Conservation (phyloP, 2,888 invertebrate genomes). For the Callinectes sapidus region DNA sequence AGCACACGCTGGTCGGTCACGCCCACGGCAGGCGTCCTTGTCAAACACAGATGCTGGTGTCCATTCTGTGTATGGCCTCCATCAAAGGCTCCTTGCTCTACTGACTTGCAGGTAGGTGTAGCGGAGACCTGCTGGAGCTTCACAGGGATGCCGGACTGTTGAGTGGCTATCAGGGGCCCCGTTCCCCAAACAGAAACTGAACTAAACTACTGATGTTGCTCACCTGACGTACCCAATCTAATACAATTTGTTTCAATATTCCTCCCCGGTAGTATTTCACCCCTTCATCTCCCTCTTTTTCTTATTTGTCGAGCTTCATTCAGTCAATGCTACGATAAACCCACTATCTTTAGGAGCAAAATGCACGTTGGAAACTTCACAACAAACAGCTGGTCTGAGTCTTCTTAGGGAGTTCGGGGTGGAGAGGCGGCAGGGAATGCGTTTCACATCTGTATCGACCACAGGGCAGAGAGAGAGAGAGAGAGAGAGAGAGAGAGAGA, state of each 20-base stretch:
- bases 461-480: neutral
- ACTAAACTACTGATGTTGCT: neutral
- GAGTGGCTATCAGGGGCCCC: neutral
- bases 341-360: neutral
- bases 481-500: constrained; percentile 44
- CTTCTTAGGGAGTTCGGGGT: neutral
- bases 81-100: neutral
- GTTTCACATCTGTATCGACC: neutral
- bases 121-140: neutral
- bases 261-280: neutral
- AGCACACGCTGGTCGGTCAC: neutral
- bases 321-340: no score
- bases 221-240: neutral
- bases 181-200: neutral
- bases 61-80: neutral
- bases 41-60: neutral
- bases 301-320: neutral
- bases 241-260: neutral
- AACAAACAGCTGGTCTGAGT: neutral
- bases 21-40: neutral
- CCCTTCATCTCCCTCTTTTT: neutral
- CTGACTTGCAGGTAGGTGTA: neutral
- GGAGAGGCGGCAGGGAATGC: neutral
- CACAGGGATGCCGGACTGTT: neutral
- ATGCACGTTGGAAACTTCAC: neutral